These are phyloP conservation scores for Bruchidius siliquastri DNA, from an alignment of 2,888 invertebrate genomes.

Conservation along the genomic window DNA sequence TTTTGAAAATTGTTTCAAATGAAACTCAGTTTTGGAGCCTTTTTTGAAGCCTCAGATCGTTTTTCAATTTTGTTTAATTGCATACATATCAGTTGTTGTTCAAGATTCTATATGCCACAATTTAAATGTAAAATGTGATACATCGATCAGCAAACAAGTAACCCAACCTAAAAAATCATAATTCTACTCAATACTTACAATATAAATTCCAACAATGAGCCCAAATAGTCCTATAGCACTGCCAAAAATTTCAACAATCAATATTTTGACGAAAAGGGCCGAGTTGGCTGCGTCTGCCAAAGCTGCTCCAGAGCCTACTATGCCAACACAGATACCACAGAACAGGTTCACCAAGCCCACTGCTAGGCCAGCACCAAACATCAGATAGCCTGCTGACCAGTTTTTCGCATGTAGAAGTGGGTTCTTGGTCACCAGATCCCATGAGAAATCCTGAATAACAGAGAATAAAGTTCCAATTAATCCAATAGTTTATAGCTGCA, in stretches of 20 bases:
- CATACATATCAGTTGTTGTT: too few relatives aligned
- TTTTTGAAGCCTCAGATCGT: too few relatives aligned
- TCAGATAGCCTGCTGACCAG: constrained; percentile 82
- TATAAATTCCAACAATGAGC: constrained; percentile 94
- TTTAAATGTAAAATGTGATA: not conserved
- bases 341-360: constrained; percentile 96
- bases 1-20: too few relatives aligned
- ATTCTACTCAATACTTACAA: constrained; percentile 46
- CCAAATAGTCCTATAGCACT: constrained; percentile 98
- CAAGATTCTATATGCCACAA: too few relatives aligned
- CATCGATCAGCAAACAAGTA: not conserved
- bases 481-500: too few relatives aligned
- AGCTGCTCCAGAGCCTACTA: constrained; percentile 96
- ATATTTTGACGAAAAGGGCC: constrained; percentile 92
- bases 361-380: constrained; percentile 93
- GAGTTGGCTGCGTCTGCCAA: constrained; percentile 96
- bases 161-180: not conserved
- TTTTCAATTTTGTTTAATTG: too few relatives aligned
- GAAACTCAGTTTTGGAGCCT: too few relatives aligned
- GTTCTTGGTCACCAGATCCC: constrained; percentile 42
- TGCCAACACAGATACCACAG: constrained; percentile 92
- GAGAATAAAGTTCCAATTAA: not conserved
- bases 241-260: constrained; percentile 98
- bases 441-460: constrained; percentile 45
- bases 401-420: constrained; percentile 56